phyloP scores from a whole-genome alignment of 2,113 vertebrate genomes.

The Echinops telfairi region DNA sequence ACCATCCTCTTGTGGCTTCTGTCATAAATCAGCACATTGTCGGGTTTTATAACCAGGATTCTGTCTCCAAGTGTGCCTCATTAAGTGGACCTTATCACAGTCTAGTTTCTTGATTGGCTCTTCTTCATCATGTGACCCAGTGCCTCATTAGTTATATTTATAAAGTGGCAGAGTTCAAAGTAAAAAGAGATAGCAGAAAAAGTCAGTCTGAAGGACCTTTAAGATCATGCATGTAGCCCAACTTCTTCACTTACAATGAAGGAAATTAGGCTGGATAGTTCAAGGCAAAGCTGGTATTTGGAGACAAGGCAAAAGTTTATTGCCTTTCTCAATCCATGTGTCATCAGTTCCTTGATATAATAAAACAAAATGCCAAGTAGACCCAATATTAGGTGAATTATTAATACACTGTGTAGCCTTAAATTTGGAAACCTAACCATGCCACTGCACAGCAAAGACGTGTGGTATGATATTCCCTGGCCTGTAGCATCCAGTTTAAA shows the following conservation, averaged over 20 bases:
- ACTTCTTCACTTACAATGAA: background rate
- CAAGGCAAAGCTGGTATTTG: background rate
- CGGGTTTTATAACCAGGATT: slow-evolving; percentile 65
- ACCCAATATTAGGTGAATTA: background rate
- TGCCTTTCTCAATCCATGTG: background rate
- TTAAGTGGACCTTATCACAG: background rate
- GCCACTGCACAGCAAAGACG: background rate
- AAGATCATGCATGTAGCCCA: background rate
- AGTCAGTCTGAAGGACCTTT: background rate
- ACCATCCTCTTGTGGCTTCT: slow-evolving; percentile 70
- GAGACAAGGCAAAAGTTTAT: background rate
- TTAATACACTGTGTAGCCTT: too few species aligned
- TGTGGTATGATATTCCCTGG: background rate
- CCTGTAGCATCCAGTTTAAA: background rate
- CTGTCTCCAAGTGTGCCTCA: background rate
- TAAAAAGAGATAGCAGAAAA: background rate
- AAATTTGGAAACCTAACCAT: background rate
- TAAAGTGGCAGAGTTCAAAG: slow-evolving; percentile 10
- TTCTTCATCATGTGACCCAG: background rate
- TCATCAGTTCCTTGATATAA: background rate
- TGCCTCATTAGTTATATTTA: background rate
- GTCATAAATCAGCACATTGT: slow-evolving; percentile 63
- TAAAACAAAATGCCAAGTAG: background rate
- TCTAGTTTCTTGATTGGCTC: background rate
- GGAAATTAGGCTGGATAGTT: background rate